Base-by-base conservation (phyloP, 2,797 vertebrate species). In the Cyclopterus lumpus region DNA sequence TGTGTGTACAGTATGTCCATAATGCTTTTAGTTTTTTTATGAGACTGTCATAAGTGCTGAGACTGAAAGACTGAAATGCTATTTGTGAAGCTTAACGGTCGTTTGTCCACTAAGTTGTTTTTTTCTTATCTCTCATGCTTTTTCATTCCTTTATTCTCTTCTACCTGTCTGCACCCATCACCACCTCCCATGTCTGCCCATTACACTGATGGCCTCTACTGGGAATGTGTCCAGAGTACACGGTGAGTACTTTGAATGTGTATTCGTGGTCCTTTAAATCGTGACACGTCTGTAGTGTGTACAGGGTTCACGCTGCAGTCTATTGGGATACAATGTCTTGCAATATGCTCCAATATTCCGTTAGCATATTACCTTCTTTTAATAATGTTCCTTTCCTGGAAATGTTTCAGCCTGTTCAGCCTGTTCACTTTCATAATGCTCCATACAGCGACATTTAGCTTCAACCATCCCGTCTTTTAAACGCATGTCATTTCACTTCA, bases 171-270 rank as follows among this genome's bases (percentile, higher is more conserved):
- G 11, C 30, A 1, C 34, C 30, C 32, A 30, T 38, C 62, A 38
- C 64, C 22, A 36, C 30, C 48, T 62, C 64, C 48, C 63, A 24
- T 66, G 54, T 61, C 67, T 75, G 59, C 79, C 77, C 63, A 62
- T 85, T 67, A 66, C 11, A 42, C 71, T 57, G 68, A 73, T 77
- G 83, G 30, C 55, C n/a, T 73, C 74, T 71, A 76, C 71, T 73
- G 84, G 83, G 44, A 67, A 77, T 55, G 32, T 58, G 72, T 12
- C 75, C 90, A 93, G 93, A 93, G 80, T 93, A 93, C 89, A 93
- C 93, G 55, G 93, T 93, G 79, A 93, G 93, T 92, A 80, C 36
- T 49, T 53, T 46, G 15, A 54, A 59, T 36, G 14, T 48, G 44
- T 71, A 15, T 26, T 26, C 51, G 14, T 15, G 24, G 53, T 15